Evolutionary conservation across 2,888 invertebrate genomes (phyloP), one percentile per base, ranked within the genome.

Genomic region (Boloria selene): DNA sequence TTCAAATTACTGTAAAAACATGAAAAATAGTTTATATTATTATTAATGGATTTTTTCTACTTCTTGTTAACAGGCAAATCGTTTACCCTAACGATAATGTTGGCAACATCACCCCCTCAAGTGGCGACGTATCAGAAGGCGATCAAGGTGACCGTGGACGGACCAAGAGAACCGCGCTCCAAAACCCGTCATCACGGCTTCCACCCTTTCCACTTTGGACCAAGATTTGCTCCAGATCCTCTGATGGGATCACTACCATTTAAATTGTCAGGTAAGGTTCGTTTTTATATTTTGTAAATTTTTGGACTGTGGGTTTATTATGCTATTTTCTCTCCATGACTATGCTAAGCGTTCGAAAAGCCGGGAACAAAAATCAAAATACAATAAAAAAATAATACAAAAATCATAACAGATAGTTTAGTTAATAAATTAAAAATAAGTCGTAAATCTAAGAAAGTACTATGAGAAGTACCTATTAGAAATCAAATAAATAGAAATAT

Each of bases 101-200:
- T 99, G 81, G 97, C 97, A 74, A 97, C 98, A 67, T 95, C 96
- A 59, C 99, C 99, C 10, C 97, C 98, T 45, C 99, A 99, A 93
- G 96, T 99, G 72, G 97, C 98, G 68, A 97, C 98, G n/a, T 98
- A 98, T 87, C 96, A 95, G 82, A 99, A 99, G 88, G 99, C 99
- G 69, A 99, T 99, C 89, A 99, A 99, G 93, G 99, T 99, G 79
- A 99, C 99, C 1, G 99, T 99, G 70, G 99, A 99, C 84, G 99
- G 99, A 63, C 99, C 99, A 0, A 93, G 99, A 73, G 99, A 99
- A 90, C 99, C 99, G 13, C 93, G 99, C 79, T 98, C 98, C 75
- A 98, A 98, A 94, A 96, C 97, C 74, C 94, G 97, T 70, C 97
- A 97, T 84, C 97, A 96, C 80, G 95, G 96, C 71, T 97, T 97